phyloP scores from a whole-genome alignment of 2,888 invertebrate species.

The Drosophila bunnanda region DNA sequence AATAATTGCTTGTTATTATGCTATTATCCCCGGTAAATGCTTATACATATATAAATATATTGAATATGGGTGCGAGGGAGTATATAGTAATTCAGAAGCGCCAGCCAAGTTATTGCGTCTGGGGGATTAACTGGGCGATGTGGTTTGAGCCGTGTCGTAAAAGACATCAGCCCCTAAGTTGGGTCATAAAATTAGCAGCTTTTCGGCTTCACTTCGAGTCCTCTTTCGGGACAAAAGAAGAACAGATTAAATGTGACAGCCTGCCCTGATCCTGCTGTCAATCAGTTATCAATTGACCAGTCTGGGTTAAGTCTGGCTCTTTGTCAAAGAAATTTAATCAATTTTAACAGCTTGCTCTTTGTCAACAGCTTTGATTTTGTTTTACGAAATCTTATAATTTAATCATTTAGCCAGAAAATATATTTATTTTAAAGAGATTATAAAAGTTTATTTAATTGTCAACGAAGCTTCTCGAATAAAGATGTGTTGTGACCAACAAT shows the following conservation, averaged over 20 bases:
- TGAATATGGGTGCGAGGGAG: background rate
- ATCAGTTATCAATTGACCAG: slow-evolving; percentile 23
- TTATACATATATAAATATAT: background rate
- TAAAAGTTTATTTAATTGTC: background rate
- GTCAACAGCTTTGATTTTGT: background rate
- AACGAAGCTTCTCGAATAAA: background rate
- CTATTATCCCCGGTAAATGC: slow-evolving; percentile 31
- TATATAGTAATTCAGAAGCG: slow-evolving; percentile 4
- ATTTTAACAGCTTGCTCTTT: background rate
- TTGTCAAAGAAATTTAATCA: background rate
- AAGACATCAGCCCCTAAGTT: slow-evolving; percentile 20
- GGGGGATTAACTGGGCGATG: slow-evolving; percentile 12
- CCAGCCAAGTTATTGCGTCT: slow-evolving; percentile 18
- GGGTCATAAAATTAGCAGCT: slow-evolving; percentile 26
- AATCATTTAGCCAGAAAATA: background rate
- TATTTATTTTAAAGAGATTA: background rate
- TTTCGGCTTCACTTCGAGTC: slow-evolving; percentile 10
- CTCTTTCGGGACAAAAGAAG: background rate
- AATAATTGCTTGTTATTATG: slow-evolving; percentile 50
- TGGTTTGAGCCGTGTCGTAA: slow-evolving; percentile 19
- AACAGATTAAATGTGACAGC: slow-evolving; percentile 8
- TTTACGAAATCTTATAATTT: background rate
- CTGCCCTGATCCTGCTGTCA: slow-evolving; percentile 4
- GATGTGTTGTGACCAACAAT: background rate
- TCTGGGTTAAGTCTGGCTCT: slow-evolving; percentile 4